These are phyloP conservation scores for Centruroides sculpturatus DNA, from an alignment of 1,140 invertebrate genomes.

Conservation along the genomic window DNA sequence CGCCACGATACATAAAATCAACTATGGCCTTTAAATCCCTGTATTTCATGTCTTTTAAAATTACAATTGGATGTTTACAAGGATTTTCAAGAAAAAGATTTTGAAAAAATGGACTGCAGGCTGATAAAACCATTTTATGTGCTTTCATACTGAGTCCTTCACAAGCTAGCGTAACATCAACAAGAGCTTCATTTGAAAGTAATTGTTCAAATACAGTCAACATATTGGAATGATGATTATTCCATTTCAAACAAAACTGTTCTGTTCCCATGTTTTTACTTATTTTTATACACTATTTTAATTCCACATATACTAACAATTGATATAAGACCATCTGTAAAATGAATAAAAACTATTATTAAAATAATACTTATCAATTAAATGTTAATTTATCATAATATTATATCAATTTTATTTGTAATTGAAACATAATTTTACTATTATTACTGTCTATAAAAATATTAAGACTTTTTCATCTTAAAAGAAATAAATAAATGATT, in stretches of 20 bases:
- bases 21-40: slow-evolving; percentile 68
- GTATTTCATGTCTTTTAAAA: slow-evolving; percentile 65
- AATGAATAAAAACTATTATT: too few species aligned
- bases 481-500: too few species aligned
- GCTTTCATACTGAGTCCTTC: slow-evolving; percentile 54
- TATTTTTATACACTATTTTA: too few species aligned
- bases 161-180: slow-evolving; percentile 66
- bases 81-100: slow-evolving; percentile 57
- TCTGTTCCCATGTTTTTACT: slow-evolving; percentile 57
- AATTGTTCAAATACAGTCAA: slow-evolving; percentile 81
- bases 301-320: too few species aligned
- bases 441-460: too few species aligned
- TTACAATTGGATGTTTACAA: slow-evolving; percentile 63
- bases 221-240: slow-evolving; percentile 80
- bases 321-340: too few species aligned
- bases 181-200: slow-evolving; percentile 60
- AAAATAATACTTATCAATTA: too few species aligned
- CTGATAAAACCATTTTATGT: slow-evolving; percentile 74
- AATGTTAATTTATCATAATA: too few species aligned
- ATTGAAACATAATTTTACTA: too few species aligned
- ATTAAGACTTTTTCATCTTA: too few species aligned
- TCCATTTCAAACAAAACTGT: slow-evolving; percentile 86
- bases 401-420: too few species aligned
- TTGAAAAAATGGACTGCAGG: slow-evolving; percentile 75
- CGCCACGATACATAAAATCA: slow-evolving; percentile 82